Conservation (phyloP, 2,113 vertebrate genomes). For the Centropus bengalensis region DNA sequence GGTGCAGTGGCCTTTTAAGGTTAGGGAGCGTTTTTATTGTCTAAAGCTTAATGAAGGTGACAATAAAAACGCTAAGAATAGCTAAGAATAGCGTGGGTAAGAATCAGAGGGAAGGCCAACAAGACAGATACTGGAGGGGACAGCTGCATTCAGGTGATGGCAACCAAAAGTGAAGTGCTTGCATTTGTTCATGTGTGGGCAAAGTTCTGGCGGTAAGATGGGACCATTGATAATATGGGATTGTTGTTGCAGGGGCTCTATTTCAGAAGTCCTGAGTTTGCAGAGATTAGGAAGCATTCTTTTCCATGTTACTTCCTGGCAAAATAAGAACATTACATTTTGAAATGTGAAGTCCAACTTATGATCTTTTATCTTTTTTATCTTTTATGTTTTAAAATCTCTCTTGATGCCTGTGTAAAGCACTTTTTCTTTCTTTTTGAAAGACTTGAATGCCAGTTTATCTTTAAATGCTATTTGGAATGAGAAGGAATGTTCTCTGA, state of each 20-base stretch:
- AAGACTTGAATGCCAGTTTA: constrained; percentile 59
- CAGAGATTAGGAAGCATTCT: not conserved
- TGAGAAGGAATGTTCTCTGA: constrained; percentile 75
- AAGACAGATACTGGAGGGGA: too few species aligned
- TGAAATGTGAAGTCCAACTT: not conserved
- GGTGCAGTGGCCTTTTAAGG: too few species aligned
- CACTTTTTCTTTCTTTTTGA: constrained; percentile 37
- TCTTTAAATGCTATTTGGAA: constrained; percentile 77
- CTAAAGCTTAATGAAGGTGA: too few species aligned
- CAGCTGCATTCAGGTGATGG: not conserved
- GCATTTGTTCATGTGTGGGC: not conserved
- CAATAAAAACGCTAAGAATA: too few species aligned
- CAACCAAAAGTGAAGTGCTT: not conserved
- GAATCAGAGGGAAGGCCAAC: too few species aligned
- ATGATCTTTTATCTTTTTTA: not conserved
- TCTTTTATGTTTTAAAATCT: not conserved
- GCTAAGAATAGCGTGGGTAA: too few species aligned
- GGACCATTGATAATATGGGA: not conserved
- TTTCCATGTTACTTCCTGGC: not conserved
- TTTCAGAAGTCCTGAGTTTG: not conserved
- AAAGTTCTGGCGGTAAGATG: not conserved
- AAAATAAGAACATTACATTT: not conserved
- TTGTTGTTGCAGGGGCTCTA: not conserved
- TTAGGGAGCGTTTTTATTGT: too few species aligned
- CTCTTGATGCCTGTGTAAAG: constrained; percentile 24